Evolutionary conservation across 1,140 invertebrate genomes (phyloP), one percentile per base, ranked within the genome.

Genomic region (Ceratina japonica): DNA sequence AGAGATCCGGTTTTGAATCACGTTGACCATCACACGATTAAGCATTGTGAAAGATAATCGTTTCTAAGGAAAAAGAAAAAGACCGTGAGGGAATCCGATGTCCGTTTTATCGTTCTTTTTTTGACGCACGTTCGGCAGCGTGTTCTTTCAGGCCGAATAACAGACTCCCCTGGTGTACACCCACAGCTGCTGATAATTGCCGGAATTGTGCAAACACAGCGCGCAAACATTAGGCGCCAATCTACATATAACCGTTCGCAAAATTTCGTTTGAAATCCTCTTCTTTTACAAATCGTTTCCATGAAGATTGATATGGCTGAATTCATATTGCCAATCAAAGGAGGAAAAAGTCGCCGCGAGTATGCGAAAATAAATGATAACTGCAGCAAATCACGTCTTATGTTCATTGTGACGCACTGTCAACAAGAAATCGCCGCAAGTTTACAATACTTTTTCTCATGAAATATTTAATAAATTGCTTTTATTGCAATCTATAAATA

Each of bases 151-250:
- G 66, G 44, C 37, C 10, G 52, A 66, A 66, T 20, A 68, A 68
- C 73, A 68, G 63, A 18, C 22, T 44, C 16, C 31, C 10, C 13
- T 49, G n/a, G 52, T 66, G 37, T 68, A 24, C 52, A 18, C 52
- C 24, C 10, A 13, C 63, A 68, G 73, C 73, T 75, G 73, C 22
- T 75, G 73, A 75, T 75, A 75, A 75, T 75, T 68, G 52, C 18
- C 63, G 7, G 73, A 66, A 75, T 58, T 58, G 73, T 66, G 73
- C 64, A 68, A 75, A 75, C 27, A 75, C 15, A 0, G 7, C 15
- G 51, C 1, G 73, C 73, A 64, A 64, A 74, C 27, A 73, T 63
- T 75, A 59, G 52, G 12, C 31, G 24, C n/a, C 37, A 18, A 64
- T 24, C 49, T 2, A 31, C 27, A 31, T 31, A 51, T 24, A 56